Evolutionary conservation across 2,113 vertebrate genomes (phyloP).

Genomic region (Mustela lutreola): DNA sequence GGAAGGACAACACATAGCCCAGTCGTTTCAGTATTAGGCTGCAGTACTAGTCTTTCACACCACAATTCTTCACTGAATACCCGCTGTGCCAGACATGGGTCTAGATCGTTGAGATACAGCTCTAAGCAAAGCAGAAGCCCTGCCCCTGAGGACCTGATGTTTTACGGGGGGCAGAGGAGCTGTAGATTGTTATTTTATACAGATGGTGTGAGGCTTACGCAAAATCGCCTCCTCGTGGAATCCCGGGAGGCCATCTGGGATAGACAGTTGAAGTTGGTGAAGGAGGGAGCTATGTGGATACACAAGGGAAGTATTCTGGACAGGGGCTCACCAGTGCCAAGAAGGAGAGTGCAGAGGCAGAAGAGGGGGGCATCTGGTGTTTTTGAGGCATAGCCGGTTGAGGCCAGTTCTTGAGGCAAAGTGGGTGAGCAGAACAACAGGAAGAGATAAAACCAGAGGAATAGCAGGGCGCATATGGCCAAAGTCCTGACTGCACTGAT

Average conservation of each 20-base stretch:
- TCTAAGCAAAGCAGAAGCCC: neutral
- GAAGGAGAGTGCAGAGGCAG: neutral
- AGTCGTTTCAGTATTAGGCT: neutral
- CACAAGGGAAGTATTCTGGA: neutral
- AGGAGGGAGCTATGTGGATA: neutral
- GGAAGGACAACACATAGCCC: no score
- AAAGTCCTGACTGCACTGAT: neutral
- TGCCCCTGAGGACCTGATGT: neutral
- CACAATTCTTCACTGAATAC: neutral
- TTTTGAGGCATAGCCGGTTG: neutral
- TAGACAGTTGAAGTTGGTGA: neutral
- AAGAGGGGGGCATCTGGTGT: neutral
- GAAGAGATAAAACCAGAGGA: neutral
- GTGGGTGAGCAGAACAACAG: no score
- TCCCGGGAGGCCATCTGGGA: neutral
- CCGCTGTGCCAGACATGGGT: neutral
- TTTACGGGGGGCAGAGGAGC: neutral
- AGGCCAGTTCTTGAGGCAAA: neutral
- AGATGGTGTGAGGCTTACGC: neutral
- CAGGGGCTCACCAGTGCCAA: neutral
- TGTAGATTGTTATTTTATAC: neutral
- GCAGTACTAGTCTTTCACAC: neutral
- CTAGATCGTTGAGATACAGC: neutral
- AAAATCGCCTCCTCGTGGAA: neutral
- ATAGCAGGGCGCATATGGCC: neutral